phyloP scores from a whole-genome alignment of 2,888 invertebrate genomes.

The Cryptocephalus primarius region DNA sequence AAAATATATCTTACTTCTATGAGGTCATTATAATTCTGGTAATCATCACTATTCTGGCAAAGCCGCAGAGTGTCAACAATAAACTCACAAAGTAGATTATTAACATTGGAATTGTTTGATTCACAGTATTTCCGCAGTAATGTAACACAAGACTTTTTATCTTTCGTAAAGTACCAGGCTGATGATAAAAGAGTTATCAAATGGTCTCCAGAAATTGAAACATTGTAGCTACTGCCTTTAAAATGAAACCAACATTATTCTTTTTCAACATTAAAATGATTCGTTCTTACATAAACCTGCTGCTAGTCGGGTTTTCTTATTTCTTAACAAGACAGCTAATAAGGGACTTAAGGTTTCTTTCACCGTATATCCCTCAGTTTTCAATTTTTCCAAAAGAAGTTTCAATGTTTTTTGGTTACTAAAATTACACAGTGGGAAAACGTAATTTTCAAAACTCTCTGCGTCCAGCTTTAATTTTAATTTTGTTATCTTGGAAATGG shows the following conservation, averaged over 20 bases:
- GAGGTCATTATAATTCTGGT: slow-evolving; percentile 35
- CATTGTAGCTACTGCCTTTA: slow-evolving; percentile 23
- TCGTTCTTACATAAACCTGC: slow-evolving; percentile 40
- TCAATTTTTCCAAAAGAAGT: slow-evolving; percentile 42
- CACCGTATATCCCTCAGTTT: slow-evolving; percentile 35
- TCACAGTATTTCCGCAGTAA: slow-evolving; percentile 40
- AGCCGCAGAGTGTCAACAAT: slow-evolving; percentile 40
- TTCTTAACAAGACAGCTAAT: slow-evolving; percentile 36
- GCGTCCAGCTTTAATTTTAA: slow-evolving; percentile 46
- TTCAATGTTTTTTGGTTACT: slow-evolving; percentile 13
- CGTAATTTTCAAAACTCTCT: slow-evolving; percentile 45
- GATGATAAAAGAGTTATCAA: slow-evolving; percentile 40
- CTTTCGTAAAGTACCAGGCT: slow-evolving; percentile 40
- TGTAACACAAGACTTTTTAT: slow-evolving; percentile 38
- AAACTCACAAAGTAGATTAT: slow-evolving; percentile 48
- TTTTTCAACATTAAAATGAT: too few species aligned
- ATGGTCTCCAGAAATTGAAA: slow-evolving; percentile 41
- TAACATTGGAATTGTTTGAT: slow-evolving; percentile 33
- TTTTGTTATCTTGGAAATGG: slow-evolving; percentile 42
- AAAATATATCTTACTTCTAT: slow-evolving; percentile 27
- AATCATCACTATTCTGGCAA: slow-evolving; percentile 37
- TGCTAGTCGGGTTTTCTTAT: slow-evolving; percentile 27
- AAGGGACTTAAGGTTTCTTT: slow-evolving; percentile 39
- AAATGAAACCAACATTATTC: not conserved
- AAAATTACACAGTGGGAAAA: slow-evolving; percentile 44